phyloP scores from a whole-genome alignment of 2,888 invertebrate species.

The Pachymerium ferrugineum region DNA sequence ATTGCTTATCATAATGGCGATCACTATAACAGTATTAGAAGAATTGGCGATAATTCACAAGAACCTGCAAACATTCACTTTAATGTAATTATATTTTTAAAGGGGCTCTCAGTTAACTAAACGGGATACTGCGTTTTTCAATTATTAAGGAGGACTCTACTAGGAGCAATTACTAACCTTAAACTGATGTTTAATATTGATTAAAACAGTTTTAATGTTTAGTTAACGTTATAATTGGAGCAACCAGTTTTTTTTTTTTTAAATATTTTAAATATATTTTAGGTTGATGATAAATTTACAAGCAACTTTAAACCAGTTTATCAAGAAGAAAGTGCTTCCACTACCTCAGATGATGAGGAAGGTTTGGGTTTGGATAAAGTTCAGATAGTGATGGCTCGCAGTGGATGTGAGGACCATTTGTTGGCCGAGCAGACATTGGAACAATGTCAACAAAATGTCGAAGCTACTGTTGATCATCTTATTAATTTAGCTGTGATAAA shows the following conservation, averaged over 20 bases:
- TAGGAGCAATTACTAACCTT: too few species aligned
- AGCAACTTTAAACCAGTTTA: background rate
- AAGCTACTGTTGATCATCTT: constrained; percentile 35
- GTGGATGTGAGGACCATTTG: constrained; percentile 32
- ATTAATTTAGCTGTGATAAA: constrained; percentile 29
- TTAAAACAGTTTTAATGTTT: too few species aligned
- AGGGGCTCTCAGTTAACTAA: too few species aligned
- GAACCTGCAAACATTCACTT: constrained; percentile 44
- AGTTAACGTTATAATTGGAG: too few species aligned
- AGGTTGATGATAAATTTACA: background rate
- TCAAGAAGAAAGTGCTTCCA: background rate
- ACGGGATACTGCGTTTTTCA: too few species aligned
- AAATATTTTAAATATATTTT: background rate
- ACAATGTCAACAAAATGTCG: constrained; percentile 37
- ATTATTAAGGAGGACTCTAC: too few species aligned
- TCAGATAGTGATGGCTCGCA: constrained; percentile 32
- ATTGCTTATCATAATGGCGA: constrained; percentile 50
- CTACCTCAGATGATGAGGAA: background rate
- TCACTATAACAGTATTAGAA: constrained; percentile 49
- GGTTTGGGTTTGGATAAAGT: constrained; percentile 16
- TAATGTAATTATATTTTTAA: background rate
- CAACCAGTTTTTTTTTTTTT: background rate
- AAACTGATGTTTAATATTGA: too few species aligned
- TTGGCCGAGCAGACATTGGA: constrained; percentile 39
- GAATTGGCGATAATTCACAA: constrained; percentile 45